Percentiles rank a stretch among this genome's conserved stretches.
These are phyloP conservation scores for Pammene fasciana DNA, from an alignment of 2,888 invertebrate species.

Conservation along the genomic window DNA sequence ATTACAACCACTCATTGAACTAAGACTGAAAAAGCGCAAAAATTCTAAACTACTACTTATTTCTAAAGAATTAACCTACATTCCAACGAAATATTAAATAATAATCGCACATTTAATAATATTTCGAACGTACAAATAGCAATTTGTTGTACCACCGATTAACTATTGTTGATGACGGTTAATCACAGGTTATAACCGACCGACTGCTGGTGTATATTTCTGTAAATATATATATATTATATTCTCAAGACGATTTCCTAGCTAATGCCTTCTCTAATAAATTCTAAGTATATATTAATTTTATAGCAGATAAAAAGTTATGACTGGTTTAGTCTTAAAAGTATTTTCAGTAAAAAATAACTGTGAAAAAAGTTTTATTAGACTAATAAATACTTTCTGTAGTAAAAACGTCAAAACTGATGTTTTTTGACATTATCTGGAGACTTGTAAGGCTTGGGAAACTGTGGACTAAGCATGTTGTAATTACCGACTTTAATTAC, in stretches of 20 bases:
- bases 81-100: conserved; percentile 15
- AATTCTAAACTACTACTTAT: not conserved
- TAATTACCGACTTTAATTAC: too few species aligned
- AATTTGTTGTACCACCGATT: conserved; percentile 49
- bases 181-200: conserved; percentile 55
- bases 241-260: conserved; percentile 46
- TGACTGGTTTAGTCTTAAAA: conserved; percentile 1
- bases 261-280: conserved; percentile 43
- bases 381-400: conserved; percentile 2
- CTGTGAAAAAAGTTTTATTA: not conserved
- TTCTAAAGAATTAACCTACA: conserved; percentile 3
- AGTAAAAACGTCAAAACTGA: not conserved
- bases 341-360: not conserved
- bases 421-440: not conserved
- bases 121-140: conserved; percentile 48
- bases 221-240: too few species aligned
- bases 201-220: conserved; percentile 42
- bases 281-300: conserved; percentile 39
- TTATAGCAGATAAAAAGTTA: conserved; percentile 22
- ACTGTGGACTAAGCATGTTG: too few species aligned
- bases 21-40: not conserved
- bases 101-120: conserved; percentile 21
- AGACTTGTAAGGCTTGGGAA: not conserved
- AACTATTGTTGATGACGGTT: conserved; percentile 55
- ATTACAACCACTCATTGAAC: too few species aligned